Conservation (phyloP, 2,797 vertebrate genomes). For the Muraenolepis orangiensis region DNA sequence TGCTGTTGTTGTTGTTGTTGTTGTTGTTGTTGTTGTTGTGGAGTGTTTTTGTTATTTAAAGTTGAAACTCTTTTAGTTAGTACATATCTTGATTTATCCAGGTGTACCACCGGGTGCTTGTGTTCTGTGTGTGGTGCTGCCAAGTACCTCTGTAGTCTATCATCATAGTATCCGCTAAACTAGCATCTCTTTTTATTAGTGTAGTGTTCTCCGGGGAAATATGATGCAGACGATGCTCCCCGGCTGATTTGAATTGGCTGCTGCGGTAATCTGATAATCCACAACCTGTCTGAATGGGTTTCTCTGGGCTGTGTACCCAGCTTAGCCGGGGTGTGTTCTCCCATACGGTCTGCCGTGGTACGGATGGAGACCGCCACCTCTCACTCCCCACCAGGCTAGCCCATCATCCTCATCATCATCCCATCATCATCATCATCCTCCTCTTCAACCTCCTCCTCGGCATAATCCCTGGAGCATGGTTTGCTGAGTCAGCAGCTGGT, state of each 20-base stretch:
- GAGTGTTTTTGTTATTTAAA: too few relatives aligned
- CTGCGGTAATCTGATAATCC: too few relatives aligned
- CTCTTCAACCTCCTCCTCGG: neutral
- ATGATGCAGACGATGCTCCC: neutral
- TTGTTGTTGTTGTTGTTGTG: neutral
- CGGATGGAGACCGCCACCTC: neutral
- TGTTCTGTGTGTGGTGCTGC: neutral
- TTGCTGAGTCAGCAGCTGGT: constrained; percentile 15
- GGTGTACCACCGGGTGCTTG: neutral
- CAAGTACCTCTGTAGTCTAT: neutral
- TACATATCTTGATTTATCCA: neutral
- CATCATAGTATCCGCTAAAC: neutral
- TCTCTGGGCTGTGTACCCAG: neutral
- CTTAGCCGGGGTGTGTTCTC: neutral
- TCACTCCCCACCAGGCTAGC: neutral
- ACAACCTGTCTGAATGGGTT: neutral
- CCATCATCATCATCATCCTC: neutral
- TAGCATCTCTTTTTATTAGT: constrained; percentile 10
- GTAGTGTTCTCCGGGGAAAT: constrained; percentile 16
- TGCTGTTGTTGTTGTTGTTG: neutral
- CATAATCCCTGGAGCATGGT: constrained; percentile 9
- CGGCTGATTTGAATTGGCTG: too few relatives aligned
- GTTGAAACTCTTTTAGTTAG: neutral
- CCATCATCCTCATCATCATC: neutral
- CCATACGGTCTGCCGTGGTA: constrained; percentile 3